Conservation (phyloP, 1,140 invertebrate species). For the Psix sp. region DNA sequence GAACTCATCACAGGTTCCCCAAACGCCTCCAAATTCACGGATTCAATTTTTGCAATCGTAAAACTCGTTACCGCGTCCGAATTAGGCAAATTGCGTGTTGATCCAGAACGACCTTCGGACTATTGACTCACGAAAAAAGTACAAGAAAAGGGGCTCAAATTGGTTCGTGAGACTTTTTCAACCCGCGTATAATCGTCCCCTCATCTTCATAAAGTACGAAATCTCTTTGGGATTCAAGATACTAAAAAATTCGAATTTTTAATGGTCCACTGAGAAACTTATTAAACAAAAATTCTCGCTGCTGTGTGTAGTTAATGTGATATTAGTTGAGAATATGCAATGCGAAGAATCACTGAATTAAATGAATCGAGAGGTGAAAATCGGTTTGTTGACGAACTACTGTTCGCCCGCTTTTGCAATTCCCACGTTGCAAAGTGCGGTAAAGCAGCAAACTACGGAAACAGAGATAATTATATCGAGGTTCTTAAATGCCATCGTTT, state of each 20-base stretch:
- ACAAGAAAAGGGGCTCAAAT: slow-evolving; percentile 51
- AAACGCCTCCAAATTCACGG: too few relatives aligned
- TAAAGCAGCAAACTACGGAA: slow-evolving; percentile 52
- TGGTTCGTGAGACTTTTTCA: slow-evolving; percentile 59
- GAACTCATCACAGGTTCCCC: too few relatives aligned
- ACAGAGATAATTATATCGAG: slow-evolving; percentile 65
- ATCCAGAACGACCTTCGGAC: slow-evolving; percentile 62
- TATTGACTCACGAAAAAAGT: slow-evolving; percentile 46
- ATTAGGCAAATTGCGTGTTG: slow-evolving; percentile 64
- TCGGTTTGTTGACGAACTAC: slow-evolving; percentile 13
- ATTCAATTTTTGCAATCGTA: slow-evolving; percentile 39
- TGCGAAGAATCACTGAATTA: too few relatives aligned
- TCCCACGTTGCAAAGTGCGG: slow-evolving; percentile 34
- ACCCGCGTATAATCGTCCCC: slow-evolving; percentile 29
- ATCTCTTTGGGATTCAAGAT: neutral
- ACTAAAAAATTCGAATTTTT: slow-evolving; percentile 8
- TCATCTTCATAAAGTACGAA: slow-evolving; percentile 22
- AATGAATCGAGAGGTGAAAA: slow-evolving; percentile 25
- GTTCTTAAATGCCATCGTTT: slow-evolving; percentile 64
- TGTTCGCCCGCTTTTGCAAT: slow-evolving; percentile 16
- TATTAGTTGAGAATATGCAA: slow-evolving; percentile 2
- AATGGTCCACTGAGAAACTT: slow-evolving; percentile 9
- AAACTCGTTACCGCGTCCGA: slow-evolving; percentile 54
- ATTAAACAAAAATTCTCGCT: slow-evolving; percentile 26
- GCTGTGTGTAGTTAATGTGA: slow-evolving; percentile 9